Conservation (phyloP, 2,888 invertebrate species). For the Phalangium opilio region DNA sequence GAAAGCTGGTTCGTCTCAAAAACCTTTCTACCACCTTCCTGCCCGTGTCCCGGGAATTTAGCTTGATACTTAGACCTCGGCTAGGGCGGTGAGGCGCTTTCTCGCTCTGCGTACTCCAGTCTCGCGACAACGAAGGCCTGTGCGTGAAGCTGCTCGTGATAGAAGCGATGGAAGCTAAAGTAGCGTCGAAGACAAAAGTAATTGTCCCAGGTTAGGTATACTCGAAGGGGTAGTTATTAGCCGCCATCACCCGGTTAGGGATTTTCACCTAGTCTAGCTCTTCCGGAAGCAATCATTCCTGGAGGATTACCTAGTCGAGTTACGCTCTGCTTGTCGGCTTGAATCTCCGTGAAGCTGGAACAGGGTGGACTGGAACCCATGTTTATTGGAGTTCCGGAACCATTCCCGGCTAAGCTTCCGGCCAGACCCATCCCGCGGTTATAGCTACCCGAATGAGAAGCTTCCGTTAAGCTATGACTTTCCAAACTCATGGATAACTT, state of each 20-base stretch:
- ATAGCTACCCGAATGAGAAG: constrained; percentile 5
- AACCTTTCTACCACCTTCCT: constrained; percentile 20
- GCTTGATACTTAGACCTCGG: constrained; percentile 18
- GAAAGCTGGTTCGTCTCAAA: constrained; percentile 16
- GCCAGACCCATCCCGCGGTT: constrained; percentile 2
- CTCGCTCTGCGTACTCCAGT: constrained; percentile 3
- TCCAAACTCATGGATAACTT: too few relatives aligned
- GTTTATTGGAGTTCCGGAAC: neutral
- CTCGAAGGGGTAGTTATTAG: too few relatives aligned
- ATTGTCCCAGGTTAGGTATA: too few relatives aligned
- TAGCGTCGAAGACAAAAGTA: too few relatives aligned
- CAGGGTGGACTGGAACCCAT: constrained; percentile 14
- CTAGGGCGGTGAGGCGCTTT: neutral
- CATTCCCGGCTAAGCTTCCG: neutral
- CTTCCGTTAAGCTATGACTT: neutral
- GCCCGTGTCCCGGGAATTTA: constrained; percentile 17
- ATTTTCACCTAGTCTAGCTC: too few relatives aligned
- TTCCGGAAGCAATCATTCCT: constrained; percentile 3
- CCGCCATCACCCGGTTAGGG: too few relatives aligned
- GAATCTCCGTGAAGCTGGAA: constrained; percentile 19
- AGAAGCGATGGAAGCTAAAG: too few relatives aligned
- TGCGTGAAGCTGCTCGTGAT: neutral
- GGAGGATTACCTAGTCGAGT: constrained; percentile 10
- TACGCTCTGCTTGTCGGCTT: constrained; percentile 14
- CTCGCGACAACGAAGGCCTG: neutral